Evolutionary conservation across 2,888 invertebrate genomes (phyloP), one percentile per base, ranked within the genome.

Genomic region (Formica aserva): DNA sequence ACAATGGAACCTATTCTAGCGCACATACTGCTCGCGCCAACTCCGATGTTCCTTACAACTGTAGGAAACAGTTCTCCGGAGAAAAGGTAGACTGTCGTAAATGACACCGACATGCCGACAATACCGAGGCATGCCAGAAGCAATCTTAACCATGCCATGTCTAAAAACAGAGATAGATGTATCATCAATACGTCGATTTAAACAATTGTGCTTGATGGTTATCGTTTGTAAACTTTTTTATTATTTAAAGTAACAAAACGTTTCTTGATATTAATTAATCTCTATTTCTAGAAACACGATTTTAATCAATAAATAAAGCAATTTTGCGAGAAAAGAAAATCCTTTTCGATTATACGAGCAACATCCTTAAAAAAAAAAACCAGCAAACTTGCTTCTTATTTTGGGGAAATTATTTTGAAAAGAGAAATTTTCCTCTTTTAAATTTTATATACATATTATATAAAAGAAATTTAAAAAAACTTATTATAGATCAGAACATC

Each of bases 11-110:
- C 98, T 83, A 98, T 95, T 91, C 98, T 96, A 0, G 98, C 98
- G 84, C 97, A 96, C 95, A 98, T 97, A 0, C 98, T 98, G 41
- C 98, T 97, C 3, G 97, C 95, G 0, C 98, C 98, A 81, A 98
- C 97, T 0, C 98, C 98, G 60, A 97, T 97, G 92, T 98, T 98
- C 45, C 98, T 96, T 0, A 98, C 97, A 1, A 98, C 97, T 0
- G 98, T 98, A 0, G 98, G 98, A 94, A 98, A 98, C 18, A 98
- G 94, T 95, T 98, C 98, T 0, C 98, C 98, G 0, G 97, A 97
- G 94, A 97, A 98, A 22, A 98, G 96, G 94, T 98, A 98, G 5
- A 97, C 97, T 1, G 97, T 97, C 1, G 98, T 97, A 93, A 98
- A 99, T 1, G 97, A 96, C 62, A 98, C 96, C 22, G 98, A 97